These are phyloP conservation scores for Urocynchramus pylzowi DNA, from an alignment of 2,113 vertebrate species.

Conservation along the genomic window DNA sequence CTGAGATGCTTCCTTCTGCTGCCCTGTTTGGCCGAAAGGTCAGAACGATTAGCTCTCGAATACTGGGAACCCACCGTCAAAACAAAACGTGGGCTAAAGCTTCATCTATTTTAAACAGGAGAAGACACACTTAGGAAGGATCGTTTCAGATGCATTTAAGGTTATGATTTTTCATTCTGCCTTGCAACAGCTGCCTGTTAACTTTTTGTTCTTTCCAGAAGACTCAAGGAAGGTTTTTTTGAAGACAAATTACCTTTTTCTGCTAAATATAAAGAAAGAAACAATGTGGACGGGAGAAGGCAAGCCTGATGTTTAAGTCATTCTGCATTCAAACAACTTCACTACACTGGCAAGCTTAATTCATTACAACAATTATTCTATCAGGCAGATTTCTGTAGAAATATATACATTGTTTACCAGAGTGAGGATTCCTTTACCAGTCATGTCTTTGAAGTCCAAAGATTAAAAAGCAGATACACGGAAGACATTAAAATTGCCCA, in stretches of 20 bases:
- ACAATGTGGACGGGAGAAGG: conserved; percentile 16
- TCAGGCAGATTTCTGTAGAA: conserved; percentile 65
- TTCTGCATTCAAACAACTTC: neutral
- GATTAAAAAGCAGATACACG: conserved; percentile 36
- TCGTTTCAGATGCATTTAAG: neutral
- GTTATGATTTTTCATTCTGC: neutral
- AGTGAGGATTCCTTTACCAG: conserved; percentile 48
- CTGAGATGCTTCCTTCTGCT: conserved; percentile 76
- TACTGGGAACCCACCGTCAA: conserved; percentile 64
- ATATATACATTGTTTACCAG: conserved; percentile 56
- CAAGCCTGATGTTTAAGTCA: conserved; percentile 17
- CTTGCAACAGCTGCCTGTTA: neutral
- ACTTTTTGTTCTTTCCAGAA: neutral
- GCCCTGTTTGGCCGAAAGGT: conserved; percentile 76
- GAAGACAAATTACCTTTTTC: neutral
- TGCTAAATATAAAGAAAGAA: neutral
- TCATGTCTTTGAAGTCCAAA: conserved; percentile 27
- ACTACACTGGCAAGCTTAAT: conserved; percentile 46
- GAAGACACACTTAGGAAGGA: conserved; percentile 16
- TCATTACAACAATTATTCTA: conserved; percentile 68
- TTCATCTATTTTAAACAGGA: conserved; percentile 40
- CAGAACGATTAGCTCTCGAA: conserved; percentile 79
- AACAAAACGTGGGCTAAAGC: conserved; percentile 71
- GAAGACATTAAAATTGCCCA: conserved; percentile 56
- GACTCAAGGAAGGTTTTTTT: neutral